Evolutionary conservation across 2,113 vertebrate species (phyloP).

Genomic region (Morone saxatilis): DNA sequence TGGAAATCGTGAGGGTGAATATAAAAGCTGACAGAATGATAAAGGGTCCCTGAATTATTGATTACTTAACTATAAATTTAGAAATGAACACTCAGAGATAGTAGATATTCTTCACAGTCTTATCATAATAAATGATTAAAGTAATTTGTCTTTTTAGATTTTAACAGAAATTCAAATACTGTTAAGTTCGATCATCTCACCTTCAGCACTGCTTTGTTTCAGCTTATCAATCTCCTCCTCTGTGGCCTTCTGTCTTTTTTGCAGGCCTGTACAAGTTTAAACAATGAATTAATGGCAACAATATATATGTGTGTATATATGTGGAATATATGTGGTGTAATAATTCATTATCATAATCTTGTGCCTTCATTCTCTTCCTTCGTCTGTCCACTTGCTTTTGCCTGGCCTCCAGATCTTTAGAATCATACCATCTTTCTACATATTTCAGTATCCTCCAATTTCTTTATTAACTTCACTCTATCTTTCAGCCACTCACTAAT

Average conservation of each 20-base stretch:
- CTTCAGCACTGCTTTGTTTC: conserved; percentile 11
- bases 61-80: no score
- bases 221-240: conserved; percentile 17
- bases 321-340: no score
- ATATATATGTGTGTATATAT: no score
- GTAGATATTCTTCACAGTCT: no score
- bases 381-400: conserved; percentile 26
- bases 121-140: no score
- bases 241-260: conserved; percentile 8
- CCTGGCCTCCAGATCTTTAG: conserved; percentile 5
- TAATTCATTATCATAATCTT: no score
- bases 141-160: no score
- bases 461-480: conserved; percentile 10
- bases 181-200: neutral
- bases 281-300: no score
- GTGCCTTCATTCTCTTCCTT: conserved; percentile 42
- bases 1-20: no score
- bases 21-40: neutral
- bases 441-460: neutral
- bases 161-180: neutral
- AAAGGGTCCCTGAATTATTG: neutral
- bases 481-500: neutral
- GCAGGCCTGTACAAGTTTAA: neutral
- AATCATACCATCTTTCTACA: neutral
- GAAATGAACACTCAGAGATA: no score